Evolutionary conservation across 2,888 invertebrate genomes (phyloP).

Genomic region (Eupeodes luniger): DNA sequence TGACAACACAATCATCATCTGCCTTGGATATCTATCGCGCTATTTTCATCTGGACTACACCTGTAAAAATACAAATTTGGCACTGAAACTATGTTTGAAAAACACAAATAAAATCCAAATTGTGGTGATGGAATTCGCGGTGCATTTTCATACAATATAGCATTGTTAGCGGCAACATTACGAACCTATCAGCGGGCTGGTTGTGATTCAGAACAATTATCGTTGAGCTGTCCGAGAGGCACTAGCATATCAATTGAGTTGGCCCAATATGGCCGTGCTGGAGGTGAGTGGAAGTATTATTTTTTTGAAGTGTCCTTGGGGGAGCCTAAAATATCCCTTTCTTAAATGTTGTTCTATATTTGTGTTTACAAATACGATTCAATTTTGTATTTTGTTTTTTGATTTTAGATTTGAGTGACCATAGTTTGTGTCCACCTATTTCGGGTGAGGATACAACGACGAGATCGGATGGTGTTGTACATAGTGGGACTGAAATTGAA

Average conservation of each 20-base stretch:
- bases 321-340: slow-evolving; percentile 4
- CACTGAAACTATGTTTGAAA: slow-evolving; percentile 18
- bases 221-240: slow-evolving; percentile 94
- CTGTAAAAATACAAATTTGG: slow-evolving; percentile 57
- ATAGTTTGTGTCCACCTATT: slow-evolving; percentile 83
- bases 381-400: slow-evolving; percentile 53
- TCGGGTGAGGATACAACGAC: slow-evolving; percentile 82
- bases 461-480: slow-evolving; percentile 81
- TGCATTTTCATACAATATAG: slow-evolving; percentile 86
- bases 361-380: background rate
- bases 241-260: slow-evolving; percentile 96
- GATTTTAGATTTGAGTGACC: slow-evolving; percentile 82
- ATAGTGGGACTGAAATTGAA: slow-evolving; percentile 85
- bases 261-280: slow-evolving; percentile 93
- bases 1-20: slow-evolving; percentile 40
- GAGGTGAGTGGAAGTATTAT: slow-evolving; percentile 80
- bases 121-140: slow-evolving; percentile 14
- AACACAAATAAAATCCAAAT: background rate
- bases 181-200: slow-evolving; percentile 95
- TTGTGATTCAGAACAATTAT: slow-evolving; percentile 95
- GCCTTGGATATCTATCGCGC: slow-evolving; percentile 30
- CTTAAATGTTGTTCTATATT: slow-evolving; percentile 49
- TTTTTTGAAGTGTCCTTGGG: background rate
- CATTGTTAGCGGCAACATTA: slow-evolving; percentile 94
- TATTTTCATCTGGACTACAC: slow-evolving; percentile 5